Conservation (phyloP, 2,113 vertebrate species). For the Cisticola juncidis region DNA sequence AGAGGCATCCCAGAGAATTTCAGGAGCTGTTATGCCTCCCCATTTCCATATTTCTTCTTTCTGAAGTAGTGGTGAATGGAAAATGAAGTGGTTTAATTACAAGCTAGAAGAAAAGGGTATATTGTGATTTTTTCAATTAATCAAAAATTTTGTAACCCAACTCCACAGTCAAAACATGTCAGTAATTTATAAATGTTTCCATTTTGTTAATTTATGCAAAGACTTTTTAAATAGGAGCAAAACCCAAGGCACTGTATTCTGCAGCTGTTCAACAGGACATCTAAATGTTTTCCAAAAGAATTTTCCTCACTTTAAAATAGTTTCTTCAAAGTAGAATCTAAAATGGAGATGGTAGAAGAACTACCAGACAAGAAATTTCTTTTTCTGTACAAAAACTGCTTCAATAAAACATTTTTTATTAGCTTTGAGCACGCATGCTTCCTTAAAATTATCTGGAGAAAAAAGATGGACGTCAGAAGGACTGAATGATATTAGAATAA, state of each 20-base stretch:
- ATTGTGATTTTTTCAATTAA: not conserved
- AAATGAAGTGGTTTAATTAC: not conserved
- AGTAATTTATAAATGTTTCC: not conserved
- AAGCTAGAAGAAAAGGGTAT: not conserved
- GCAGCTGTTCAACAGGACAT: not conserved
- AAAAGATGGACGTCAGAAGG: not conserved
- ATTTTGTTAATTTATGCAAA: constrained; percentile 1
- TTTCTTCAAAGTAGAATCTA: not conserved
- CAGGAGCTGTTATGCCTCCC: not conserved
- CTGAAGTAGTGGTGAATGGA: not conserved
- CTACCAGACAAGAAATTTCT: not conserved
- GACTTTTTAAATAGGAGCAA: constrained; percentile 15
- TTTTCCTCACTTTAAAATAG: not conserved
- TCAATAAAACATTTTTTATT: not conserved
- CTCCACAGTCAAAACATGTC: not conserved
- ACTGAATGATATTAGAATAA: constrained; percentile 7
- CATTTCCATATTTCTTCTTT: not conserved
- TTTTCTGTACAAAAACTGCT: not conserved
- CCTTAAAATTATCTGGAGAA: not conserved
- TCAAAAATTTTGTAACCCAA: not conserved
- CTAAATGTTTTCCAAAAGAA: not conserved
- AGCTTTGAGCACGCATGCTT: not conserved
- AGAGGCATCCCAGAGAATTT: not conserved
- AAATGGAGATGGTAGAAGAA: not conserved
- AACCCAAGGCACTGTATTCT: not conserved